Base-by-base conservation (phyloP, 2,113 vertebrate genomes). In the Anolis sagrei region DNA sequence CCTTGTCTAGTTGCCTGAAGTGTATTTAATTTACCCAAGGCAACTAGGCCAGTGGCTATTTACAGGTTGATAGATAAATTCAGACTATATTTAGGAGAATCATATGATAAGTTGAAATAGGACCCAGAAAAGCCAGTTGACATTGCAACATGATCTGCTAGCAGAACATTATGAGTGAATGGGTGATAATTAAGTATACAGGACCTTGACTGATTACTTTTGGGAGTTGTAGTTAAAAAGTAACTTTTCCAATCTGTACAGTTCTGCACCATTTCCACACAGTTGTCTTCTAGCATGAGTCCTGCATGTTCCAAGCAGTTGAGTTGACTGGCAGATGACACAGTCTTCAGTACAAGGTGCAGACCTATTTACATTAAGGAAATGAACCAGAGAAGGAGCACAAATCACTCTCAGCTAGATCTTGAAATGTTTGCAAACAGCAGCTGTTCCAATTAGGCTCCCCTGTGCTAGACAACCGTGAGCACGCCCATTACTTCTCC, bases 401-500 rank as follows among this genome's bases (percentile, higher is more conserved):
- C 1, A 51, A 78, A 76, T 76, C 23, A 34, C 23, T 69, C 81
- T 75, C 82, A 62, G 0, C 39, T 58, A n/a, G 36, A 83, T 11
- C 1, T 14, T 36, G 79, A 58, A 58, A 34, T 66, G 27, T 88
- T 34, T 44, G n/a, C 11, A 34, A 34, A 27, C 1, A 70, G 54
- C 11, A 7, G 70, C 87, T 74, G 29, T 79, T 88, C 66, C 0
- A 8, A 19, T 0, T 11, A 19, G 23, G 29, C 72, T 61, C 62
- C 80, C 80, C 84, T 0, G 0, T 0, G 61, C 44, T 14, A 13
- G 2, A 25, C 70, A 18, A 27, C 23, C 21, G 70, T 0, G 0
- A 29, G 27, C 2, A 49, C 51, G 48, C 83, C 4, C 5, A 10
- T 78, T 85, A 5, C 34, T 61, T 49, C 32, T 7, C 16, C 84